Evolutionary conservation across 2,113 vertebrate species (phyloP).

Genomic region (Marmota flaviventris): DNA sequence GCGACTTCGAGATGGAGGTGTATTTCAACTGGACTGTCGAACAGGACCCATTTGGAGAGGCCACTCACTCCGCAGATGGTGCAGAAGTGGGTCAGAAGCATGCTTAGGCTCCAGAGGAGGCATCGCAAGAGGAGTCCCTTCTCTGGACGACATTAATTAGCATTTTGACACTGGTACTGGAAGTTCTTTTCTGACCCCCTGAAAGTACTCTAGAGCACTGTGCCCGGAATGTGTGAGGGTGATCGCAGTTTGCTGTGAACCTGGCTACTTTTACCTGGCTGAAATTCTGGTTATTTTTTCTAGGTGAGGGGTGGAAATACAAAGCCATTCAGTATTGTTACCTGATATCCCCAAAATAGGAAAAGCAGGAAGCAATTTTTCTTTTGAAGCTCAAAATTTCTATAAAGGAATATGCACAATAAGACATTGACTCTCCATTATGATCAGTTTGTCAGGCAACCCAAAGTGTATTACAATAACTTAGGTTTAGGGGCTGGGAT

Average conservation of each 20-base stretch:
- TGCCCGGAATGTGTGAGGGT: slow-evolving; percentile 46
- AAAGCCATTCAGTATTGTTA: slow-evolving; percentile 88
- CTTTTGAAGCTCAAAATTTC: slow-evolving; percentile 65
- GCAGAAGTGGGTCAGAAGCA: slow-evolving; percentile 80
- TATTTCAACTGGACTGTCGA: slow-evolving; percentile 90
- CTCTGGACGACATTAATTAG: slow-evolving; percentile 96
- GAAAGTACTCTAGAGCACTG: slow-evolving; percentile 22
- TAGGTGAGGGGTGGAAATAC: slow-evolving; percentile 57
- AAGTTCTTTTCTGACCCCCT: slow-evolving; percentile 94
- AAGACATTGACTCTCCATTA: slow-evolving; percentile 65
- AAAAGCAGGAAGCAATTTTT: slow-evolving; percentile 72
- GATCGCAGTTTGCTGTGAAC: slow-evolving; percentile 61
- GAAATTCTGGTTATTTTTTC: slow-evolving; percentile 55
- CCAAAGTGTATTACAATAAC: neutral
- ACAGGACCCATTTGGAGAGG: slow-evolving; percentile 87
- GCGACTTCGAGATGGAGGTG: slow-evolving; percentile 97
- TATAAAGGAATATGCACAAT: slow-evolving; percentile 64
- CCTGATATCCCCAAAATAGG: slow-evolving; percentile 64
- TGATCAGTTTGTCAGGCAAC: slow-evolving; percentile 68
- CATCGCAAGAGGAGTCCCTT: slow-evolving; percentile 93
- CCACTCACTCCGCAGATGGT: slow-evolving; percentile 86
- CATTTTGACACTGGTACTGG: slow-evolving; percentile 95
- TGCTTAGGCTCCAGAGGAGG: slow-evolving; percentile 85
- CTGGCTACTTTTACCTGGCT: slow-evolving; percentile 66
- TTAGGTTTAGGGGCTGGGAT: too few species aligned